Evolutionary conservation across 2,888 invertebrate species (phyloP).

Genomic region (Pardosa pseudoannulata): DNA sequence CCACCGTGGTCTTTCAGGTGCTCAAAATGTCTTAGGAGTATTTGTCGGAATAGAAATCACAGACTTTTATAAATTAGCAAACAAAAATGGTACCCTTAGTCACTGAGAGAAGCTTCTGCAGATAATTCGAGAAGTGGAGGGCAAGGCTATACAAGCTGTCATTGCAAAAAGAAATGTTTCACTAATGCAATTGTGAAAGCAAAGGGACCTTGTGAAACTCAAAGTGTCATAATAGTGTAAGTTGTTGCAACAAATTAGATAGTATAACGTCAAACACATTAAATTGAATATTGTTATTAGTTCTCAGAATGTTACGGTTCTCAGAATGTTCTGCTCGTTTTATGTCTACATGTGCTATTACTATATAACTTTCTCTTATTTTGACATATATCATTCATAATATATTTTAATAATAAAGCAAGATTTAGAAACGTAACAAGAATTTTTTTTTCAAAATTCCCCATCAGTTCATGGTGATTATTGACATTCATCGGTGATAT

Average conservation of each 20-base stretch:
- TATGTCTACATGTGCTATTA: background rate
- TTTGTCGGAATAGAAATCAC: background rate
- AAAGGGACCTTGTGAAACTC: constrained; percentile 25
- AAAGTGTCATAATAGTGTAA: constrained; percentile 25
- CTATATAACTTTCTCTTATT: background rate
- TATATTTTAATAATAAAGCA: too few species aligned
- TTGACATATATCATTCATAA: background rate
- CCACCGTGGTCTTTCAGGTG: constrained; percentile 11
- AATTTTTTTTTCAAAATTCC: too few species aligned
- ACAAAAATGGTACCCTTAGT: constrained; percentile 35
- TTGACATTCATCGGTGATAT: background rate
- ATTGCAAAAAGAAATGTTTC: constrained; percentile 3
- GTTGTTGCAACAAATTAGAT: too few species aligned
- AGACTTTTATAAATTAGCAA: constrained; percentile 39
- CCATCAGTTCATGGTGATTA: too few species aligned
- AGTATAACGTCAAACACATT: background rate
- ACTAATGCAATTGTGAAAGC: constrained; percentile 16
- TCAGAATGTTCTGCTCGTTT: background rate
- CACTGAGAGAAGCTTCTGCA: constrained; percentile 34
- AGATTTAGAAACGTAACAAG: too few species aligned
- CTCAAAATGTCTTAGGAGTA: constrained; percentile 23
- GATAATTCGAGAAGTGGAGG: constrained; percentile 24
- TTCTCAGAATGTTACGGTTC: background rate
- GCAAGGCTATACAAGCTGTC: too few species aligned
- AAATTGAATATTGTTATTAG: background rate